Percentiles rank a stretch among this genome's conserved stretches.
These are phyloP conservation scores for Ramazzottius varieornatus DNA, from an alignment of 2,888 invertebrate genomes.

Conservation along the genomic window DNA sequence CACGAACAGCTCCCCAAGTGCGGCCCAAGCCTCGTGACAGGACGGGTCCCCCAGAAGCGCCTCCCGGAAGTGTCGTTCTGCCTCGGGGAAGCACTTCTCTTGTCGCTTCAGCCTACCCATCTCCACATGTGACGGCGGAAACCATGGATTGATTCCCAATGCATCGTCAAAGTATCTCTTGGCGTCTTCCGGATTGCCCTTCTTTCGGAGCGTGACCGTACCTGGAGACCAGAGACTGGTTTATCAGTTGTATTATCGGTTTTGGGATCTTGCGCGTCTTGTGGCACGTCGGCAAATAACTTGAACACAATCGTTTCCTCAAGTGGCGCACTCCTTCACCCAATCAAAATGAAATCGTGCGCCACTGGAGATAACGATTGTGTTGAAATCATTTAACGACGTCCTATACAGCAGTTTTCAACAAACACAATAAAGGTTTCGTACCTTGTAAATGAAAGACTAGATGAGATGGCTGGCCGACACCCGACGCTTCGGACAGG, in stretches of 20 bases:
- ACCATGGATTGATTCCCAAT: not conserved
- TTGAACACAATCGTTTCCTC: too few relatives aligned
- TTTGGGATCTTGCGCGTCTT: too few relatives aligned
- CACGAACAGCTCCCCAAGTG: not conserved
- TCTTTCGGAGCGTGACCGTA: too few relatives aligned
- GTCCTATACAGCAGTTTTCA: too few relatives aligned
- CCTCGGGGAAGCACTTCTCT: not conserved
- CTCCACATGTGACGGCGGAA: not conserved
- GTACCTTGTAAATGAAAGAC: not conserved
- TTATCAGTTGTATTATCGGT: too few relatives aligned
- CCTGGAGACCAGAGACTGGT: too few relatives aligned
- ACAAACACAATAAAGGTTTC: too few relatives aligned
- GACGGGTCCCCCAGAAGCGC: not conserved
- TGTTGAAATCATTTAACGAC: too few relatives aligned
- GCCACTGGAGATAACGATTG: too few relatives aligned
- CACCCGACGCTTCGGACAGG: not conserved
- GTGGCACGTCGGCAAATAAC: too few relatives aligned
- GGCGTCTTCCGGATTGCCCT: not conserved
- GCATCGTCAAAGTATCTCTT: not conserved
- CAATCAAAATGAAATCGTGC: too few relatives aligned
- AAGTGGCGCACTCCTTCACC: too few relatives aligned
- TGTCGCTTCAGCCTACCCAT: not conserved
- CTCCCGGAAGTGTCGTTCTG: not conserved
- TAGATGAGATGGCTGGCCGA: not conserved
- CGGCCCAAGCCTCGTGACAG: not conserved